Base-by-base conservation (phyloP, 2,113 vertebrate species). In the Zosterops pallidus region DNA sequence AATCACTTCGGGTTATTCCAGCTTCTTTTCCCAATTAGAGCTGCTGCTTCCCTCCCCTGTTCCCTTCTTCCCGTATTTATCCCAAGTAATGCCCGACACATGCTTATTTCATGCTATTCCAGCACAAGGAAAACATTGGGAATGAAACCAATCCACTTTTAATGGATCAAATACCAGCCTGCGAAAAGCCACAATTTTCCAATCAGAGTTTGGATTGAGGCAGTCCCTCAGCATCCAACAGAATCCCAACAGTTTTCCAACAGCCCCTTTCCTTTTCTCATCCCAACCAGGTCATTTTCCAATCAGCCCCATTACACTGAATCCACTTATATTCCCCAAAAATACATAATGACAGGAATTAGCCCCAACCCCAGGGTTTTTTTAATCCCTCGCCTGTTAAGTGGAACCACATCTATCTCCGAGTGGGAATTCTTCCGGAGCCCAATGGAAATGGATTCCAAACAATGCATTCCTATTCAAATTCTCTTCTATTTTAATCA, bases 391-490 rank as follows among this genome's bases (percentile, higher is more conserved):
- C 6, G 90, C 94, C 96, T 96, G 87, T 97, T 98, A 97, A 97
- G 82, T 92, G 94, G 98, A 98, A 97, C 97, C 97, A 98, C 97
- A 98, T 94, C 96, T 96, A 94, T 97, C 96, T 97, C 92, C 91
- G 72, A 97, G 95, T 56, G 56, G 96, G 97, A 97, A 98, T 97
- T 97, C 97, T 96, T 97, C 89, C 75, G 91, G 97, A 97, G 95
- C 97, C 96, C 94, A 85, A 80, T 96, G 96, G 95, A 94, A 95
- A 87, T 79, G 68, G 97, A 97, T 98, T 97, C 97, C 97, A 98
- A 98, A 98, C 97, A 98, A 98, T 96, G 95, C 97, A 97, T 98
- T 98, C 97, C 97, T 98, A 97, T 97, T 98, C 95, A 97, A 95
- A 98, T 97, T 97, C 95, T 97, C 97, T 96, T 97, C 77, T 33